phyloP scores from a whole-genome alignment of 30 jellyfish, hydroid and myxozoan genomes.

The Sanderia malayensis region DNA sequence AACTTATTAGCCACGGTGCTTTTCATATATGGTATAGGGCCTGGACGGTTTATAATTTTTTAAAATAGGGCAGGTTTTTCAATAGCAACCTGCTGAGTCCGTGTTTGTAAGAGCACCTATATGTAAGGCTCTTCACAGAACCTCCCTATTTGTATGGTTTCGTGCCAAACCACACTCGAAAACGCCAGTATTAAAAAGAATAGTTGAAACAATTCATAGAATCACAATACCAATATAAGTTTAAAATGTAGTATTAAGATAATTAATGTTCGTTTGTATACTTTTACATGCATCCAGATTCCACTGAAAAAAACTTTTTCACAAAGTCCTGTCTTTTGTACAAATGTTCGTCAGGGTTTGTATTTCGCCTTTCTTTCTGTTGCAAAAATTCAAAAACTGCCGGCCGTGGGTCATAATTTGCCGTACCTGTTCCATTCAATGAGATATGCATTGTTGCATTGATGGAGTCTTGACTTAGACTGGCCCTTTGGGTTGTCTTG shows the following conservation, averaged over 20 bases:
- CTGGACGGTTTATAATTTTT: background rate
- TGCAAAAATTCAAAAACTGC: constrained; percentile 29
- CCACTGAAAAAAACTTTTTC: background rate
- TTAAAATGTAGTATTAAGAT: background rate
- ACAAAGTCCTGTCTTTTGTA: background rate
- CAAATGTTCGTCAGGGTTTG: background rate
- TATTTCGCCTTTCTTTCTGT: constrained; percentile 11
- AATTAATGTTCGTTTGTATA: background rate
- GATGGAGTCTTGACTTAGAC: constrained; percentile 8
- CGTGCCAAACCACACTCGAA: too few relatives aligned
- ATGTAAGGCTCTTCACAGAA: constrained; percentile 1
- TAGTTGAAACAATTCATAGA: background rate
- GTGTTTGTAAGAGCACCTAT: constrained; percentile 1
- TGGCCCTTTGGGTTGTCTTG: constrained; percentile 21
- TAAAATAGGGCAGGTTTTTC: background rate
- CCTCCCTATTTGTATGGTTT: too few relatives aligned
- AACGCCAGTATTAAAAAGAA: background rate
- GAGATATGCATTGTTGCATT: constrained; percentile 16
- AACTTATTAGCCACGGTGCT: background rate
- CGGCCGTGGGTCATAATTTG: constrained; percentile 43
- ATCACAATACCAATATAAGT: background rate
- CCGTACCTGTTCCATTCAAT: constrained; percentile 26
- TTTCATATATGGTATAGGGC: background rate
- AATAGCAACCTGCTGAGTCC: constrained; percentile 3
- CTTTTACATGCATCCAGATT: background rate